phyloP scores from a whole-genome alignment of 2,888 invertebrate species.

The Formica aserva region DNA sequence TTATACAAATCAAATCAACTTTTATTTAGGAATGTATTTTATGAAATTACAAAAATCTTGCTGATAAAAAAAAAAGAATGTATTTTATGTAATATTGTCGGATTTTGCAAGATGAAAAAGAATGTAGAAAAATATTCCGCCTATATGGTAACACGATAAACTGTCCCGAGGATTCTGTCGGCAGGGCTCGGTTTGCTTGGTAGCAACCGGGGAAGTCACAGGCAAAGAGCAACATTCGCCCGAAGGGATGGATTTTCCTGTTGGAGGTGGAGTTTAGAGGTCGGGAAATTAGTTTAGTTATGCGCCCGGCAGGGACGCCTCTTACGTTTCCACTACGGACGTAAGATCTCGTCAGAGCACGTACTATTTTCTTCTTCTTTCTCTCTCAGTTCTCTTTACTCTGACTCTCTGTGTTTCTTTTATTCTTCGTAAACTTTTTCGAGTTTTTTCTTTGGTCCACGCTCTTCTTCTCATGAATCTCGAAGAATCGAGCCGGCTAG shows the following conservation, averaged over 20 bases:
- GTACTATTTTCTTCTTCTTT: slow-evolving; percentile 66
- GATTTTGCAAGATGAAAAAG: background rate
- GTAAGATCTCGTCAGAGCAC: slow-evolving; percentile 77
- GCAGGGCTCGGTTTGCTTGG: slow-evolving; percentile 34
- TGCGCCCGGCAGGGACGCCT: slow-evolving; percentile 82
- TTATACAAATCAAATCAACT: background rate
- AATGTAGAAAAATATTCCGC: slow-evolving; percentile 23
- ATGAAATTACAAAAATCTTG: background rate
- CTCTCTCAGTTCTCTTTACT: slow-evolving; percentile 11
- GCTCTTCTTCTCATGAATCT: slow-evolving; percentile 41
- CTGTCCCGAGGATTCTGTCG: slow-evolving; percentile 40
- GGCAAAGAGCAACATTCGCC: slow-evolving; percentile 79
- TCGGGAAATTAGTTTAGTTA: slow-evolving; percentile 84
- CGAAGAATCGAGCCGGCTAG: slow-evolving; percentile 34
- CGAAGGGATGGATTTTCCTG: slow-evolving; percentile 73
- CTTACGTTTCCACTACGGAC: slow-evolving; percentile 72
- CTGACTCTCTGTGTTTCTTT: slow-evolving; percentile 41
- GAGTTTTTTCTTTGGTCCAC: slow-evolving; percentile 7
- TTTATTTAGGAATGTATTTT: background rate
- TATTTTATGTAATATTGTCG: background rate
- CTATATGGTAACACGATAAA: slow-evolving; percentile 45
- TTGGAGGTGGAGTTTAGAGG: slow-evolving; percentile 78
- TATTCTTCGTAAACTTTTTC: slow-evolving; percentile 25
- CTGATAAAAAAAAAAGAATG: background rate
- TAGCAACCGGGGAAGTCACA: slow-evolving; percentile 61